Percentiles rank a stretch among this genome's conserved stretches.
Evolutionary conservation across 2,113 vertebrate genomes (phyloP).

Genomic region (Malurus elegans): DNA sequence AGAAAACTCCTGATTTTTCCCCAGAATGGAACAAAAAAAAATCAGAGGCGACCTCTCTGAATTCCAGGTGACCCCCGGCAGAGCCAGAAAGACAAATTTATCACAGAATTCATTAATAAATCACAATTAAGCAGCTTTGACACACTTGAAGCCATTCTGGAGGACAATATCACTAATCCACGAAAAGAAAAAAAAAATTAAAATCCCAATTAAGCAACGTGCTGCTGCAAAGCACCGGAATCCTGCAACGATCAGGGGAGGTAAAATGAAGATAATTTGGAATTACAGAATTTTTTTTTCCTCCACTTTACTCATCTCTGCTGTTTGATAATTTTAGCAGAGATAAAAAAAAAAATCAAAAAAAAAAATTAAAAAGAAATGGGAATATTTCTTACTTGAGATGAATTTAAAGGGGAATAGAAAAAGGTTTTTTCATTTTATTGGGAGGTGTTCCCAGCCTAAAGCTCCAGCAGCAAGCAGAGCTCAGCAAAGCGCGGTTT

Average conservation of each 20-base stretch:
- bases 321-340: background rate
- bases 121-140: background rate
- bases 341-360: background rate
- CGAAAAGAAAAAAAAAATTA: background rate
- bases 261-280: background rate
- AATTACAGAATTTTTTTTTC: background rate
- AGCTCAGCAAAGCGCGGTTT: background rate
- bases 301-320: background rate
- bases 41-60: background rate
- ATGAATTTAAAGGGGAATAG: background rate
- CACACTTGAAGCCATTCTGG: background rate
- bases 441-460: background rate
- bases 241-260: accelerated
- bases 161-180: background rate
- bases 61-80: conserved; percentile 22
- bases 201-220: background rate
- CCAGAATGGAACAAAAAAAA: background rate
- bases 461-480: background rate
- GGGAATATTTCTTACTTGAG: background rate
- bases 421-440: background rate
- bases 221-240: background rate
- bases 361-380: background rate
- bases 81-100: background rate
- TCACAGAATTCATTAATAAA: background rate
- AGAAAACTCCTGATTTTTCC: background rate